Evolutionary conservation across 2,888 invertebrate species (phyloP).

Genomic region (Zygaena filipendulae): DNA sequence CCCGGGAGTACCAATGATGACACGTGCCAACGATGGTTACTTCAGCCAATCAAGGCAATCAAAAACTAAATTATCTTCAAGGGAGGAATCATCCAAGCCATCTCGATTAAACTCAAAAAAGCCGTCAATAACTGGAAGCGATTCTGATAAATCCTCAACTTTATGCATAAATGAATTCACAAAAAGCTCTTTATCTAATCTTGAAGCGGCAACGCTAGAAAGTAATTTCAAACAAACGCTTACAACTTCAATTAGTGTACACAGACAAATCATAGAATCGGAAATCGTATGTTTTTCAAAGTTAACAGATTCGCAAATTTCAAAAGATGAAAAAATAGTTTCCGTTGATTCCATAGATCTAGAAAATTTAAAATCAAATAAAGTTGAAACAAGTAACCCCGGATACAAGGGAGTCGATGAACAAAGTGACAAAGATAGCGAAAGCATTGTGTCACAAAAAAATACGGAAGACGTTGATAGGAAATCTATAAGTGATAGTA

Average conservation of each 20-base stretch:
- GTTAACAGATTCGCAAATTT: slow-evolving; percentile 58
- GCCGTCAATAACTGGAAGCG: slow-evolving; percentile 52
- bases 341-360: slow-evolving; percentile 51
- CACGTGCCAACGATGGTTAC: slow-evolving; percentile 71
- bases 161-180: slow-evolving; percentile 60
- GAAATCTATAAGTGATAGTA: slow-evolving; percentile 48
- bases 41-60: slow-evolving; percentile 64
- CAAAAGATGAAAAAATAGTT: slow-evolving; percentile 60
- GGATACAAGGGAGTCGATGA: no score
- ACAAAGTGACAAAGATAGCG: slow-evolving; percentile 47
- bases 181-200: slow-evolving; percentile 49
- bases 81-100: slow-evolving; percentile 46
- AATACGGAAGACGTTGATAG: slow-evolving; percentile 50
- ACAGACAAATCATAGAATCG: slow-evolving; percentile 53
- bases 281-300: slow-evolving; percentile 63
- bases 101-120: slow-evolving; percentile 59
- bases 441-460: slow-evolving; percentile 47
- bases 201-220: slow-evolving; percentile 40
- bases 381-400: no score
- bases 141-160: slow-evolving; percentile 55
- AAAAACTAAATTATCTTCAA: slow-evolving; percentile 43
- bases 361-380: slow-evolving; percentile 40
- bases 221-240: slow-evolving; percentile 49
- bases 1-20: slow-evolving; percentile 75
- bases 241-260: slow-evolving; percentile 43